phyloP scores from a whole-genome alignment of 2,797 vertebrate species.

The Rhynchonycteris naso region DNA sequence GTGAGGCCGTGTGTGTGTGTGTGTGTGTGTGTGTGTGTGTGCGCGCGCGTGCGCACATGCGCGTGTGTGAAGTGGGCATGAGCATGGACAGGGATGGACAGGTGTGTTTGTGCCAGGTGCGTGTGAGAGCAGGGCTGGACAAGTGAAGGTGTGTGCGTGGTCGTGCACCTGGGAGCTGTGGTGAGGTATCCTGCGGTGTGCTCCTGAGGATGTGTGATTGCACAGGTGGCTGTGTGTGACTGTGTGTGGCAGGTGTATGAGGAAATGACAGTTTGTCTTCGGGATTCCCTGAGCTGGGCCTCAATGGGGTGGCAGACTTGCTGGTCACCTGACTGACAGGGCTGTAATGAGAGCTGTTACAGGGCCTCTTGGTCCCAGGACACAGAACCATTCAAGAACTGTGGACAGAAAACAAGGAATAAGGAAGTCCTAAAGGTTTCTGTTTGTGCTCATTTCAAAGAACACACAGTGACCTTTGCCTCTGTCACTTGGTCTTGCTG shows the following conservation, averaged over 20 bases:
- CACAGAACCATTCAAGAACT: not conserved
- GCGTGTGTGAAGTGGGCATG: not conserved
- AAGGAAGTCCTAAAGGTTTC: conserved; percentile 57
- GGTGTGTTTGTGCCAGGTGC: not conserved
- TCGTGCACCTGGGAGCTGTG: not conserved
- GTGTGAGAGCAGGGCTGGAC: not conserved
- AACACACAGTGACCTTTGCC: conserved; percentile 44
- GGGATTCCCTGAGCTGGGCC: not conserved
- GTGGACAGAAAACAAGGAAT: conserved; percentile 9
- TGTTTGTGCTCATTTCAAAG: conserved; percentile 40
- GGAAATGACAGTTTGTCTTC: not conserved
- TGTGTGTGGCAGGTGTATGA: not conserved
- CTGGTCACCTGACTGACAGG: not conserved
- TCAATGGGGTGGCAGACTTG: not conserved
- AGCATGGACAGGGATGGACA: too few relatives aligned
- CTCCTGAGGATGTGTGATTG: not conserved
- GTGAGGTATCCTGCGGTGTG: not conserved
- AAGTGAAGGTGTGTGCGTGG: too few relatives aligned
- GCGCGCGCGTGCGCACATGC: not conserved
- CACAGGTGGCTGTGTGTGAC: fast-evolving
- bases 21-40: not conserved
- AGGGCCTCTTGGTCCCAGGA: not conserved
- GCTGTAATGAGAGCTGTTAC: not conserved
- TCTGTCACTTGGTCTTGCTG: not conserved
- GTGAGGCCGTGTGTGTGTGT: not conserved